phyloP scores from a whole-genome alignment of 2,113 vertebrate species.

The Cyanoliseus patagonus region DNA sequence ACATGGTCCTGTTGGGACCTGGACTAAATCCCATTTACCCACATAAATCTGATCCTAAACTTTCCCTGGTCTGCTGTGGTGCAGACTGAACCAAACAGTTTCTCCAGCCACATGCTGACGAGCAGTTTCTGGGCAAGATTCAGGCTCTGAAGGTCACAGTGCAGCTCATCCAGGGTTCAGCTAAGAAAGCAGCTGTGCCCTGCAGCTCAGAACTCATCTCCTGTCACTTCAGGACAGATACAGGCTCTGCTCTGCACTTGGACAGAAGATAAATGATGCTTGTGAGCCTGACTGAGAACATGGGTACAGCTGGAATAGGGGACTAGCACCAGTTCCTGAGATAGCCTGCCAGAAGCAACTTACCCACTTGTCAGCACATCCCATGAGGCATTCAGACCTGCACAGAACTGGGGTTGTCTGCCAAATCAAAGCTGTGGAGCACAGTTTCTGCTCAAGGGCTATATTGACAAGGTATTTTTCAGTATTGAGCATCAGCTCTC shows the following conservation, averaged over 20 bases:
- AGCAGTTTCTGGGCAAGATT: not conserved
- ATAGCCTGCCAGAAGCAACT: not conserved
- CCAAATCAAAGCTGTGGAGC: not conserved
- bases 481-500: not conserved
- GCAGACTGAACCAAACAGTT: not conserved
- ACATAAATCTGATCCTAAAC: fast-evolving
- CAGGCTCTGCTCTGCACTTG: not conserved
- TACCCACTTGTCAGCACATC: not conserved
- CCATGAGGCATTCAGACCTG: not conserved
- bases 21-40: not conserved
- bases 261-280: not conserved
- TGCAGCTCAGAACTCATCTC: not conserved
- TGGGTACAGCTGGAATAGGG: not conserved
- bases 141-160: not conserved
- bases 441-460: not conserved
- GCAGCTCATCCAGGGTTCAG: not conserved
- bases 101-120: not conserved
- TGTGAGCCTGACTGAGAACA: not conserved
- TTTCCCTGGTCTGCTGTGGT: not conserved
- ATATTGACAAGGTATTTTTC: not conserved
- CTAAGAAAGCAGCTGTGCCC: not conserved
- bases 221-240: not conserved
- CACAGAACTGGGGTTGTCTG: not conserved
- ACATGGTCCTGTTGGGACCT: not conserved
- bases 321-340: not conserved